A percentile compares a stretch with the other conserved stretches of the same genome.
Conservation (phyloP, 2,797 vertebrate species). For the Takifugu rubripes region DNA sequence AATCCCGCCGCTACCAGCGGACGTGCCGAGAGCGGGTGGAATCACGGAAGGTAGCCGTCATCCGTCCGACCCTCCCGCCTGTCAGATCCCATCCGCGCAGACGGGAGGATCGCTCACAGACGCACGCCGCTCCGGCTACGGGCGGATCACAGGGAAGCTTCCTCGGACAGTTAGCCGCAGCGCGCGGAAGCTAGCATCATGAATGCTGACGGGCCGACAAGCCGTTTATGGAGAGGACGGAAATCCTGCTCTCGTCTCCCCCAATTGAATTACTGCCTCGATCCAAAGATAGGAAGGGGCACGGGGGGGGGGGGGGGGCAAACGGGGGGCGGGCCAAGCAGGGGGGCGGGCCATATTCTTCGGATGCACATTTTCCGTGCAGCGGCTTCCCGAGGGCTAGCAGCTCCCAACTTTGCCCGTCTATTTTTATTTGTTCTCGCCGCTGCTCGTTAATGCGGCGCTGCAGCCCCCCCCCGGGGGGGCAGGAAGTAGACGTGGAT, state of each 20-base stretch:
- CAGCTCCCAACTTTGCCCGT: constrained; percentile 67
- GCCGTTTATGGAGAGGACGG: constrained; percentile 61
- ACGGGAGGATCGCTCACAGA: constrained; percentile 49
- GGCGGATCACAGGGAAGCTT: neutral
- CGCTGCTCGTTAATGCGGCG: constrained; percentile 65
- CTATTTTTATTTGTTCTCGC: constrained; percentile 70
- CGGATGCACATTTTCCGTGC: constrained; percentile 62
- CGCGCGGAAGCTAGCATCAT: constrained; percentile 59
- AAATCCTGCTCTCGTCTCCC: constrained; percentile 64
- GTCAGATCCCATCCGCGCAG: constrained; percentile 59
- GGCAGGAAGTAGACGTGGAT: neutral
- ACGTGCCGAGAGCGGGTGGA: constrained; percentile 31
- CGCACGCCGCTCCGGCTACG: neutral
- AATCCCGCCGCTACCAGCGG: constrained; percentile 20
- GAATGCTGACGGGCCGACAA: constrained; percentile 73
- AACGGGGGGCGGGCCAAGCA: neutral
- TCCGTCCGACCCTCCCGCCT: constrained; percentile 35
- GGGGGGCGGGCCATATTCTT: constrained; percentile 52
- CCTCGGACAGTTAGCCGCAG: constrained; percentile 62
- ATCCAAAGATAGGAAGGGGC: constrained; percentile 50
- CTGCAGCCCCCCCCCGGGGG: constrained; percentile 58
- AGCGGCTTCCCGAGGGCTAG: constrained; percentile 59
- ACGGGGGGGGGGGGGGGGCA: neutral
- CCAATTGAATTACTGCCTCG: constrained; percentile 69
- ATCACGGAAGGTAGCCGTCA: constrained; percentile 27